Conservation (phyloP, 1,140 invertebrate species). For the Cataglyphis hispanica region DNA sequence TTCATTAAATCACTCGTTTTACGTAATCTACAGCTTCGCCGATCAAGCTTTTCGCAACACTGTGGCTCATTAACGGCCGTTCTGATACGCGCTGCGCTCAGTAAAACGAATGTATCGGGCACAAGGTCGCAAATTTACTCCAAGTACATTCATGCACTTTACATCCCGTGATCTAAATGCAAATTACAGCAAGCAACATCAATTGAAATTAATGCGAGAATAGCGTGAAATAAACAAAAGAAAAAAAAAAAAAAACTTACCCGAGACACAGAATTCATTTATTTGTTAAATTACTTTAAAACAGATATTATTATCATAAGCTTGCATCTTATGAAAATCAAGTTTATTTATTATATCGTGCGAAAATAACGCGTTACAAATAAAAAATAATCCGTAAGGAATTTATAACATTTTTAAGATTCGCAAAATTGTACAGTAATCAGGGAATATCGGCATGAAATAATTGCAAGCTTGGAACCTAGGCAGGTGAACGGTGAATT, state of each 20-base stretch:
- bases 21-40: slow-evolving; percentile 51
- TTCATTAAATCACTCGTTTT: slow-evolving; percentile 5
- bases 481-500: not conserved
- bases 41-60: slow-evolving; percentile 36
- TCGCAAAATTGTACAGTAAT: not conserved
- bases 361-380: not conserved
- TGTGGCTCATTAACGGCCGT: slow-evolving; percentile 30
- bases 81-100: slow-evolving; percentile 19
- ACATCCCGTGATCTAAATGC: slow-evolving; percentile 2
- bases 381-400: not conserved
- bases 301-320: no score
- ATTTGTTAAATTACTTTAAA: not conserved
- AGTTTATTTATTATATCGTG: not conserved
- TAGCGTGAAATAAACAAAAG: not conserved
- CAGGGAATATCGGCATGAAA: not conserved
- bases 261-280: not conserved
- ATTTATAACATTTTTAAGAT: not conserved
- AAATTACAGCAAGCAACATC: slow-evolving; percentile 4
- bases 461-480: not conserved
- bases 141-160: not conserved
- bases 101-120: slow-evolving; percentile 35
- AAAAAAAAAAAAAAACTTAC: no score
- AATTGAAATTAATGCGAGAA: not conserved
- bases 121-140: not conserved
- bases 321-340: not conserved